Conservation (phyloP, 2,113 vertebrate genomes). For the Chaetops frenatus region DNA sequence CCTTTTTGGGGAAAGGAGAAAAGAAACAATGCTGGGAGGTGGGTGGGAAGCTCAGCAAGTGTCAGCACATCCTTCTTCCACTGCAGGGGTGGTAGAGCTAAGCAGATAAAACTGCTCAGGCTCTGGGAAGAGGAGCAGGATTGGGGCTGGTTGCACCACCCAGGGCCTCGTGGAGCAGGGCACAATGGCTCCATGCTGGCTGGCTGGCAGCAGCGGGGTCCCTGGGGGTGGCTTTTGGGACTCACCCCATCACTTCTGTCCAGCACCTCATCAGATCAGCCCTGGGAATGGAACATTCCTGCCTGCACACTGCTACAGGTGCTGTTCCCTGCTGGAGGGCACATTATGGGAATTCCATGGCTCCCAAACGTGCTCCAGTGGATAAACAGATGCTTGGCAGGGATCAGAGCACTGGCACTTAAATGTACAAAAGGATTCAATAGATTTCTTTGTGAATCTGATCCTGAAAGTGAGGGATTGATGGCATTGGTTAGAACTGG, state of each 20-base stretch:
- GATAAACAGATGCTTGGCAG: background rate
- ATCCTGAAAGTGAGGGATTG: background rate
- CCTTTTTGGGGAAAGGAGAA: background rate
- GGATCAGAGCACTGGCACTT: background rate
- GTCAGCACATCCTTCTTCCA: background rate
- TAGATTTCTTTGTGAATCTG: background rate
- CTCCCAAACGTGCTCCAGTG: background rate
- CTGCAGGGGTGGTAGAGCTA: background rate
- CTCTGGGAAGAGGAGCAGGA: background rate
- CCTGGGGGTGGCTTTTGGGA: background rate
- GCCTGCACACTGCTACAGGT: background rate
- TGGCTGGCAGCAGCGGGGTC: background rate
- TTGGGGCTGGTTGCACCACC: background rate
- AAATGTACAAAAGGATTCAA: background rate
- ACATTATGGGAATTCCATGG: background rate
- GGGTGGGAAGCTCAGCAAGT: background rate
- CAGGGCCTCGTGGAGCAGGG: background rate
- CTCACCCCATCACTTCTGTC: background rate
- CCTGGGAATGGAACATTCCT: background rate
- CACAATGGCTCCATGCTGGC: background rate
- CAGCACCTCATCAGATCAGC: constrained; percentile 6
- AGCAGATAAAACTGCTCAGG: background rate
- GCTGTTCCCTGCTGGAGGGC: background rate
- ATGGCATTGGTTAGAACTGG: background rate
- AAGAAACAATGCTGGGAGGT: background rate